Evolutionary conservation across 2,113 vertebrate species (phyloP).

Genomic region (Oryzias celebensis): DNA sequence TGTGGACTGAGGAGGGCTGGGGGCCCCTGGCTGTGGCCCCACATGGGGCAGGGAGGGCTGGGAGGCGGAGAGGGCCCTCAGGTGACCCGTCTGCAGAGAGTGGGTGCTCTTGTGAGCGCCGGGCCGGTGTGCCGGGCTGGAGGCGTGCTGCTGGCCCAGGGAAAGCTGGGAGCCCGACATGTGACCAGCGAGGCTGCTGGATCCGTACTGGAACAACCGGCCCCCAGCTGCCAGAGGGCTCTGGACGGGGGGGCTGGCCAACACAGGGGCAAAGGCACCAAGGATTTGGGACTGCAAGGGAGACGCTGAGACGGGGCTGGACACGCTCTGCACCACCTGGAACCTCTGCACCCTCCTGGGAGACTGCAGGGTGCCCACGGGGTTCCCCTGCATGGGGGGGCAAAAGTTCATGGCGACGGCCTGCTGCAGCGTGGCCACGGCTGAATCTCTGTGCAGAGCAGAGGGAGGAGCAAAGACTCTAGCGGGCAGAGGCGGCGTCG

Average conservation of each 20-base stretch:
- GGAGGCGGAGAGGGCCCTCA: conserved; percentile 89
- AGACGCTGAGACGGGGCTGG: conserved; percentile 78
- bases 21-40: conserved; percentile 66
- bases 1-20: conserved; percentile 80
- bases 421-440: conserved; percentile 93
- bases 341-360: conserved; percentile 86
- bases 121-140: conserved; percentile 78
- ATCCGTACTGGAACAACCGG: conserved; percentile 83
- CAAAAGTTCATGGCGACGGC: conserved; percentile 98
- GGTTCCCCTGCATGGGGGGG: conserved; percentile 85
- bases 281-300: conserved; percentile 79
- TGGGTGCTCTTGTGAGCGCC: conserved; percentile 84
- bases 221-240: conserved; percentile 78
- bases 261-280: conserved; percentile 72
- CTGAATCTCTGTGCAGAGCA: conserved; percentile 81
- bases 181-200: conserved; percentile 64
- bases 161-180: conserved; percentile 87
- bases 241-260: conserved; percentile 80
- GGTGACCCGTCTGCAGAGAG: conserved; percentile 81
- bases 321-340: conserved; percentile 84
- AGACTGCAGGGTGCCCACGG: conserved; percentile 83
- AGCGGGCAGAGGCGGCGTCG: conserved; percentile 58
- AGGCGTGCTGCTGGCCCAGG: conserved; percentile 79
- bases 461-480: conserved; percentile 70
- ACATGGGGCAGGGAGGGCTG: conserved; percentile 93